phyloP scores from a whole-genome alignment of 2,888 invertebrate species.

The Carterocephalus palaemon region DNA sequence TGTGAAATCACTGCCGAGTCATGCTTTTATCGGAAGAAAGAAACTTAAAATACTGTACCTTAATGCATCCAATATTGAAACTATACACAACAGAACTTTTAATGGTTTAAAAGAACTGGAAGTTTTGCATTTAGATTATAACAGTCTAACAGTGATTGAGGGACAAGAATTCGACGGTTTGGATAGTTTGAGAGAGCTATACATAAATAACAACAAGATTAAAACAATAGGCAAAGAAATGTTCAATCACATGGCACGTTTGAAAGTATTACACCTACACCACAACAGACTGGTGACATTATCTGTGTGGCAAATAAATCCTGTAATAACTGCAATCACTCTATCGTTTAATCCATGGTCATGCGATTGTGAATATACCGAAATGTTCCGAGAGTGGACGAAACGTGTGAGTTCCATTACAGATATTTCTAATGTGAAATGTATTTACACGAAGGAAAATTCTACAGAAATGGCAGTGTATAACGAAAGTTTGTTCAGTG shows the following conservation, averaged over 20 bases:
- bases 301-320: slow-evolving; percentile 85
- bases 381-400: slow-evolving; percentile 87
- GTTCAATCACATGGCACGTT: slow-evolving; percentile 82
- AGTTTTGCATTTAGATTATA: slow-evolving; percentile 86
- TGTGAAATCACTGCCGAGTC: slow-evolving; percentile 85
- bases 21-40: slow-evolving; percentile 91
- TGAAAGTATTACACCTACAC: slow-evolving; percentile 83
- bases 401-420: slow-evolving; percentile 82
- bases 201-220: slow-evolving; percentile 86
- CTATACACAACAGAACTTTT: slow-evolving; percentile 89
- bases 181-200: slow-evolving; percentile 84
- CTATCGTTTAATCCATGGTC: slow-evolving; percentile 88
- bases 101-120: slow-evolving; percentile 89
- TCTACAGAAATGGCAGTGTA: slow-evolving; percentile 76
- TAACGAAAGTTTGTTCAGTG: slow-evolving; percentile 78
- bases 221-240: slow-evolving; percentile 84
- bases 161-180: slow-evolving; percentile 90
- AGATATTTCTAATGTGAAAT: slow-evolving; percentile 82
- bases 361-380: slow-evolving; percentile 89
- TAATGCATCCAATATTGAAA: slow-evolving; percentile 87
- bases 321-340: slow-evolving; percentile 81
- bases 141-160: slow-evolving; percentile 82
- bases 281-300: slow-evolving; percentile 84
- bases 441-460: slow-evolving; percentile 77
- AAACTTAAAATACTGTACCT: slow-evolving; percentile 86